Conservation (phyloP, 1,140 invertebrate genomes). For the Xylocopa sonorina region DNA sequence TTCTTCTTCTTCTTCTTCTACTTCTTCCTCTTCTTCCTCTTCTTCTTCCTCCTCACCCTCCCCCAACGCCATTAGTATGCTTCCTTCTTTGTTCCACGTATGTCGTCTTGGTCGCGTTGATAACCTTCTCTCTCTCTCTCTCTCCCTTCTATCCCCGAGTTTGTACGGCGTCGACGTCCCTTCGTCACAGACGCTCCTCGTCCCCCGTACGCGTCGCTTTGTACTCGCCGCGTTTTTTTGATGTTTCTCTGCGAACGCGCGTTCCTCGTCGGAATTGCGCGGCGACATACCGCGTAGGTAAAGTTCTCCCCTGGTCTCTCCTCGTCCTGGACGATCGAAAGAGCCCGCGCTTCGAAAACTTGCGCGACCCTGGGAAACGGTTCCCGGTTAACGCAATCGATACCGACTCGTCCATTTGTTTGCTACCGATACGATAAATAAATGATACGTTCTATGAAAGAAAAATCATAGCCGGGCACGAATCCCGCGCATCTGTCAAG, state of each 20-base stretch:
- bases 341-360: no score
- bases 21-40: slow-evolving; percentile 35
- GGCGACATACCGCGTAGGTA: no score
- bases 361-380: background rate
- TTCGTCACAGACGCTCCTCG: slow-evolving; percentile 15
- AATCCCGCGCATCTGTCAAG: slow-evolving; percentile 28
- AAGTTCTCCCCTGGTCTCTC: no score
- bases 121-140: background rate
- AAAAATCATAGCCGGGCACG: slow-evolving; percentile 29
- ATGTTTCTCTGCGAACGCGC: slow-evolving; percentile 71
- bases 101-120: background rate
- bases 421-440: slow-evolving; percentile 21
- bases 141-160: background rate
- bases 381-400: background rate
- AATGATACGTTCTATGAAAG: slow-evolving; percentile 45
- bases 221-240: slow-evolving; percentile 72
- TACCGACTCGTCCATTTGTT: slow-evolving; percentile 16
- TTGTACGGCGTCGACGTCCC: slow-evolving; percentile 10
- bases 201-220: slow-evolving; percentile 64
- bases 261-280: slow-evolving; percentile 57
- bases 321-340: no score
- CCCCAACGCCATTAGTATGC: no score
- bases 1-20: slow-evolving; percentile 26
- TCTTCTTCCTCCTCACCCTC: slow-evolving; percentile 4
- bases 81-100: no score